phyloP scores from a whole-genome alignment of 2,888 invertebrate species.

The Polymixis lichenea region DNA sequence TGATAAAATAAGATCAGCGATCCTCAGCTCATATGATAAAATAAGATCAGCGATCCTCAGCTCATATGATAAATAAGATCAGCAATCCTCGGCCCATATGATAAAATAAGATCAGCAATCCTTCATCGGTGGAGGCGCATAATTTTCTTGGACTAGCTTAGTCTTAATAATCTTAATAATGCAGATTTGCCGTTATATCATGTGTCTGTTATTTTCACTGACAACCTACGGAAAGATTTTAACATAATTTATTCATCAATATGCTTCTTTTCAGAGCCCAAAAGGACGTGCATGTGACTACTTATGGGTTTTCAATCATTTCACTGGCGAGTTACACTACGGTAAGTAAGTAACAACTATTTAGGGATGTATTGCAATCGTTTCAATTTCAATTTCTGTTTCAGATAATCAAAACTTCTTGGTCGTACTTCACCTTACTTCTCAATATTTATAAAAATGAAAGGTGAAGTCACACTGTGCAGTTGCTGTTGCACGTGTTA shows the following conservation, averaged over 20 bases:
- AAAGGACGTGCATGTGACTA: conserved; percentile 80
- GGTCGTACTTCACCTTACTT: conserved; percentile 84
- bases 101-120: too few species aligned
- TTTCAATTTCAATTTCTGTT: conserved; percentile 47
- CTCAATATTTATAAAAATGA: conserved; percentile 79
- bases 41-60: too few species aligned
- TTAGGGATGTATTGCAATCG: not conserved
- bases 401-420: conserved; percentile 83
- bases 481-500: not conserved
- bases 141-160: too few species aligned
- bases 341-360: conserved; percentile 67
- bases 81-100: too few species aligned
- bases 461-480: not conserved
- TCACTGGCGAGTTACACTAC: conserved; percentile 80
- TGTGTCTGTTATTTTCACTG: not conserved
- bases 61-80: too few species aligned
- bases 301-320: conserved; percentile 83
- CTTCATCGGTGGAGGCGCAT: too few species aligned
- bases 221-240: not conserved
- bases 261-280: conserved; percentile 72
- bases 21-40: too few species aligned
- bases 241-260: not conserved
- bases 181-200: not conserved
- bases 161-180: not conserved
- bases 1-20: too few species aligned